phyloP scores from a whole-genome alignment of 2,888 invertebrate species.

The Camptogramma bilineatum region DNA sequence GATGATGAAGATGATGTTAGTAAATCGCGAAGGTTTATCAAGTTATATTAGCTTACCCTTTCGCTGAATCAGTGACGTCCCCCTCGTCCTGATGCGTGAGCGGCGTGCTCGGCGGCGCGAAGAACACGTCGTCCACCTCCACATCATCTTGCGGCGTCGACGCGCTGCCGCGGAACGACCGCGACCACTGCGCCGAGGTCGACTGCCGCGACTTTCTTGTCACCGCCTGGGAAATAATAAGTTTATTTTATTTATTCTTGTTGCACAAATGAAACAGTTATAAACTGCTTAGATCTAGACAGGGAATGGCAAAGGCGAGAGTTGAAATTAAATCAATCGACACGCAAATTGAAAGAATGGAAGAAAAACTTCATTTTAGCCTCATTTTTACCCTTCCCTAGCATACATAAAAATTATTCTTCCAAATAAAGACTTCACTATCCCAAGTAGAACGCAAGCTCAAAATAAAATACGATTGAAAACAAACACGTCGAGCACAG shows the following conservation, averaged over 20 bases:
- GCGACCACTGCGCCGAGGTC: slow-evolving; percentile 88
- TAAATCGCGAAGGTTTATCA: background rate
- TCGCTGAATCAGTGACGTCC: slow-evolving; percentile 69
- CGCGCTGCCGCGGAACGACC: slow-evolving; percentile 88
- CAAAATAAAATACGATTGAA: slow-evolving; percentile 15
- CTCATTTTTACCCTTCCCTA: too few species aligned
- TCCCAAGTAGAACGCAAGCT: slow-evolving; percentile 13
- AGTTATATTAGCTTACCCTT: slow-evolving; percentile 66
- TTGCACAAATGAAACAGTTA: too few species aligned
- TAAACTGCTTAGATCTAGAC: too few species aligned
- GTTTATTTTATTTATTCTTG: slow-evolving; percentile 3
- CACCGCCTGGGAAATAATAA: slow-evolving; percentile 71
- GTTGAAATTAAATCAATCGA: too few species aligned
- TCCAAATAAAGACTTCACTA: too few species aligned
- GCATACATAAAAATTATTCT: too few species aligned
- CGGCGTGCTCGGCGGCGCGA: slow-evolving; percentile 64
- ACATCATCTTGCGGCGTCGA: slow-evolving; percentile 71
- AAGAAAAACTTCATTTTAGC: too few species aligned
- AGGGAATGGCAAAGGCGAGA: too few species aligned
- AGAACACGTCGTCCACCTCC: slow-evolving; percentile 77
- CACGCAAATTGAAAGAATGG: too few species aligned
- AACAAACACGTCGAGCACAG: slow-evolving; percentile 26
- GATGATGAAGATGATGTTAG: too few species aligned
- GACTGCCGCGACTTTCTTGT: slow-evolving; percentile 86
- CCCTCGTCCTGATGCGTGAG: slow-evolving; percentile 85